Evolutionary conservation across 2,888 invertebrate species (phyloP).

Genomic region (Thysanoteuthis rhombus): DNA sequence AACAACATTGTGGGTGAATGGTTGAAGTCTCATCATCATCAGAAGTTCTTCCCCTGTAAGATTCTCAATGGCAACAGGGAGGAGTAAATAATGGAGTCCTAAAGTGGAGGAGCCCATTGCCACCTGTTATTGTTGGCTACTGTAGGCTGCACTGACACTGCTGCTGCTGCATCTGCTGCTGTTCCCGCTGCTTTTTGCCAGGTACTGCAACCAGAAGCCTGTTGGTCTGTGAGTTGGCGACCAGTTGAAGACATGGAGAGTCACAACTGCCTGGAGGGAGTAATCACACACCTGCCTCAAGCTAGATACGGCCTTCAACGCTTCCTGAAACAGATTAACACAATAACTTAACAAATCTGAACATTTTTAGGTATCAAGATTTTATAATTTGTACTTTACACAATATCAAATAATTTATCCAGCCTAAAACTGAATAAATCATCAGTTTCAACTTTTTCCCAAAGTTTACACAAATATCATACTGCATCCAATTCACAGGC

Average conservation of each 20-base stretch:
- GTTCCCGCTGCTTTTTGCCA: neutral
- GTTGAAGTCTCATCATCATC: slow-evolving; percentile 12
- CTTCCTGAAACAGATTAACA: neutral
- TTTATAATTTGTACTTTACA: too few relatives aligned
- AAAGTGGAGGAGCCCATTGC: neutral
- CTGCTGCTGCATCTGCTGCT: slow-evolving; percentile 21
- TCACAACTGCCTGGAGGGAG: slow-evolving; percentile 18
- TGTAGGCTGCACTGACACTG: neutral
- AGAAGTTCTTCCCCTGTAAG: neutral
- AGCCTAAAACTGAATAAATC: too few relatives aligned
- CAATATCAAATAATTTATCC: too few relatives aligned
- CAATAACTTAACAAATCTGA: neutral
- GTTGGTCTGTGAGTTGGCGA: neutral
- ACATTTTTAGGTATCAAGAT: too few relatives aligned
- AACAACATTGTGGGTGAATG: neutral
- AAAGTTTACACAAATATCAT: too few relatives aligned
- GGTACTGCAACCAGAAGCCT: neutral
- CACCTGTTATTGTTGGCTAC: neutral
- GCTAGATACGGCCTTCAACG: slow-evolving; percentile 13
- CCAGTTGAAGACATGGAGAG: neutral
- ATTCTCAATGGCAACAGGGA: neutral
- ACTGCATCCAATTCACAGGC: too few relatives aligned
- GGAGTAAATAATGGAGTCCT: neutral
- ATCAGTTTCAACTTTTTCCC: too few relatives aligned
- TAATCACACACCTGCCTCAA: slow-evolving; percentile 22